A percentile compares a stretch with the other conserved stretches of the same genome.
Conservation (phyloP, 1,140 invertebrate species). For the Rhyacophila brunnea region DNA sequence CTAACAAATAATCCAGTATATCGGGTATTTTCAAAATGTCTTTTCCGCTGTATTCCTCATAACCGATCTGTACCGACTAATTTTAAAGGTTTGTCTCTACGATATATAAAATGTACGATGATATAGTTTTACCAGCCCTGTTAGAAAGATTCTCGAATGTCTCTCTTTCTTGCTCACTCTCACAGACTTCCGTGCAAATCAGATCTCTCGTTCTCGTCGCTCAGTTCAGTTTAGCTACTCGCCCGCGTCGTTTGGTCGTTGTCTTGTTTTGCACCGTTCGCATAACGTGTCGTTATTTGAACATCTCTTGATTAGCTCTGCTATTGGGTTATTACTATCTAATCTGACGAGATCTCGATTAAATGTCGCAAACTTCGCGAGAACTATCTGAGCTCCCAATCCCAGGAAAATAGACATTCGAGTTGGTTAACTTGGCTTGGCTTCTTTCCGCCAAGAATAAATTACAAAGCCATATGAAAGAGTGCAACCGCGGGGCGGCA, state of each 20-base stretch:
- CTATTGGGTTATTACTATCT: constrained; percentile 2
- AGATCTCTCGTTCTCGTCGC: not conserved
- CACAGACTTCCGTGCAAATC: too few species aligned
- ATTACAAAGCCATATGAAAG: constrained; percentile 12
- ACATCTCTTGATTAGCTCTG: too few species aligned
- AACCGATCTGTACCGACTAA: too few species aligned
- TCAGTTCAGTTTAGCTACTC: constrained; percentile 16
- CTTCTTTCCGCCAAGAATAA: not conserved
- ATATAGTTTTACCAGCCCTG: too few species aligned
- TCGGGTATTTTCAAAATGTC: too few species aligned
- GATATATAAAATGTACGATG: too few species aligned
- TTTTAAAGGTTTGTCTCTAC: too few species aligned
- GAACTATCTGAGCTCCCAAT: constrained; percentile 5
- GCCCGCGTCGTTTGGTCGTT: not conserved
- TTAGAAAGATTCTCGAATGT: too few species aligned
- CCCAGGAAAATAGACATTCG: constrained; percentile 5
- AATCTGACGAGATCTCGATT: constrained; percentile 13
- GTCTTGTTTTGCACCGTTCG: not conserved
- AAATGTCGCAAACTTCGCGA: constrained; percentile 24
- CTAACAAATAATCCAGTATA: too few species aligned
- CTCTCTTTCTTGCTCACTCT: too few species aligned
- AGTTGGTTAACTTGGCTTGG: not conserved
- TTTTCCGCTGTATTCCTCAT: too few species aligned
- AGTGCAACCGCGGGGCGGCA: not conserved
- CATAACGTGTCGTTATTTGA: not conserved